Base-by-base conservation (phyloP, 2,888 invertebrate genomes). In the Ennomos quercinarius region DNA sequence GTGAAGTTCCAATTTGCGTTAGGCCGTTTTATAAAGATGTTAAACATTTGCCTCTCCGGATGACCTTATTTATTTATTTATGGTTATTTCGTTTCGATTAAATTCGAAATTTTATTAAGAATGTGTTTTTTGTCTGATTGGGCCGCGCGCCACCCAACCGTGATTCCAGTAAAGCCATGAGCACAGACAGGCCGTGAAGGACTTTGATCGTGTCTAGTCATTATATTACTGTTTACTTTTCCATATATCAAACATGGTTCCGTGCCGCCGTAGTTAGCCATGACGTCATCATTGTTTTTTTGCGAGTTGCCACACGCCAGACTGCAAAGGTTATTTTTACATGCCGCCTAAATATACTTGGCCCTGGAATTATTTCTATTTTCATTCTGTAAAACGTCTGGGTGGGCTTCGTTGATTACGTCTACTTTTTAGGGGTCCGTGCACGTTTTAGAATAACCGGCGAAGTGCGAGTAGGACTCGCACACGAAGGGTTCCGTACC, bases 201-300 rank as follows among this genome's bases (percentile, higher is more conserved):
- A 27, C 27, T 27, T 27, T 9, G 11, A 2, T 35, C 40, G n/a
- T 47, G 9, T 4, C 17, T n/a, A 13, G 34, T 46, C 40, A 53
- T n/a, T 42, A 4, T 27, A 27, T 27, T 38, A 47, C 10, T 39
- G 45, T 42, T 47, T 47, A 12, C 36, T 39, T 51, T 45, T 51
- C 57, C 41, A 34, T 37, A 27, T 27, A 50, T 10, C 6, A 27
- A 36, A 41, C 41, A 48, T 39, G 17, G 55, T 56, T 49, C 55
- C 34, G 11, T 9, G 27, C 12, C 5, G 2, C 27, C 27, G 27
- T n/a, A 49, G 37, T 2, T 9, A 5, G 50, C 27, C 9, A 56
- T 66, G 60, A 64, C 64, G 64, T 62, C 64, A 66, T 44, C 53
- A 49, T 42, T 52, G 50, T 44, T 40, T 53, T 53, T 60, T 64